Evolutionary conservation across 2,888 invertebrate genomes (phyloP), one percentile per base, ranked within the genome.

Genomic region (Branchipolynoe longqiensis): DNA sequence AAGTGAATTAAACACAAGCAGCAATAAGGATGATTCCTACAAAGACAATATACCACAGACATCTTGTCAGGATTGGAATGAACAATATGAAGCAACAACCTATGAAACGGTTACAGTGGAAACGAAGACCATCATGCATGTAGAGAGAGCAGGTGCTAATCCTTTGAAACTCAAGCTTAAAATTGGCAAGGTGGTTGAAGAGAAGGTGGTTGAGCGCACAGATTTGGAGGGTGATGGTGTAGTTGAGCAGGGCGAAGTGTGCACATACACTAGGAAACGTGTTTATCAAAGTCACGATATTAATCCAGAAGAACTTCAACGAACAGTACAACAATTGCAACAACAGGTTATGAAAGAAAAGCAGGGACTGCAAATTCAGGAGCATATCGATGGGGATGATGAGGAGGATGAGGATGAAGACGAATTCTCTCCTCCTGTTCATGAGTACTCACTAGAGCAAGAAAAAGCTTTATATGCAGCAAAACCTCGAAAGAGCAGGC

Each of bases 101-200:
- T 69, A 69, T 69, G 69, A 69, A 18, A 69, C 69, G 14, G 69
- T 69, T 18, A 69, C 69, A 33, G 69, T 69, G 14, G 69, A 69
- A 33, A 69, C 41, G 6, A 78, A 78, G 28, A 78, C 78, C 28
- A 78, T 78, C n/a, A 78, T 78, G 78, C 41, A 78, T 28, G 54
- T 78, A 25, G 78, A 78, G 54, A 41, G 78, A 33, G 18, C 78
- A 12, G 78, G 73, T 73, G 73, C 78, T 31, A 78, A 78, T 18
- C 62, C 83, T 6, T 28, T 83, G 36, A 84, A 69, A 33, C n/a
- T 84, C 6, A 84, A 69, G 56, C 73, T 84, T 22, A 84, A 84
- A 41, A 38, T 84, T 4, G 73, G 73, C 8, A 84, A 69, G 22
- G 41, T 84, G 0, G 69, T 84, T 12, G 69, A 84, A 25, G 84